phyloP scores from a whole-genome alignment of 2,888 invertebrate species.

The Sylvicola cinctus region DNA sequence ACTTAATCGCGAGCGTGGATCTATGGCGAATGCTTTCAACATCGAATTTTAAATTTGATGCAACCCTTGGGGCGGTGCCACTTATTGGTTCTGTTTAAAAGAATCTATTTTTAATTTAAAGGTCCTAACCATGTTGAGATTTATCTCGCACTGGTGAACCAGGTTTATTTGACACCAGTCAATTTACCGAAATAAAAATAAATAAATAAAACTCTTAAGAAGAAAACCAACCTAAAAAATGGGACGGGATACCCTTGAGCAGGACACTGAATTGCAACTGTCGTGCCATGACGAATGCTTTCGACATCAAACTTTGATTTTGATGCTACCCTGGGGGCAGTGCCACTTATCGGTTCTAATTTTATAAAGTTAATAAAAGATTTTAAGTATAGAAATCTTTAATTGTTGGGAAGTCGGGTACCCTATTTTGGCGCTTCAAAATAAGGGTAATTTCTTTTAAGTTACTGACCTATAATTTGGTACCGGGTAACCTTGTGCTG shows the following conservation, averaged over 20 bases:
- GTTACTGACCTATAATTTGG: conserved; percentile 47
- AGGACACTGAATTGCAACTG: conserved; percentile 47
- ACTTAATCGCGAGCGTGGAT: conserved; percentile 41
- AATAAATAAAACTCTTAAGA: too few species aligned
- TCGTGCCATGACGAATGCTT: conserved; percentile 24
- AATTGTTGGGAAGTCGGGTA: not conserved
- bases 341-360: conserved; percentile 29
- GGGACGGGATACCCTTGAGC: conserved; percentile 60
- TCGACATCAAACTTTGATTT: conserved; percentile 23
- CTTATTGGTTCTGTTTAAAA: conserved; percentile 25
- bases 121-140: too few species aligned
- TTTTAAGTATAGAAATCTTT: conserved; percentile 15
- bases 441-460: too few species aligned
- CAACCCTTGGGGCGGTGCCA: conserved; percentile 31
- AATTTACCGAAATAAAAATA: too few species aligned
- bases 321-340: conserved; percentile 31
- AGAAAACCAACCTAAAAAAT: conserved; percentile 38
- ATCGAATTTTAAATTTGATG: conserved; percentile 26
- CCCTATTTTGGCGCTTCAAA: too few species aligned
- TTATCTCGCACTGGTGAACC: too few species aligned
- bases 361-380: not conserved
- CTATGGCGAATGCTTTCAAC: conserved; percentile 21
- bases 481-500: conserved; percentile 56
- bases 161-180: too few species aligned
- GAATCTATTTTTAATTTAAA: too few species aligned